Evolutionary conservation across 1,140 invertebrate species (phyloP).

Genomic region (Drosophila nannoptera): DNA sequence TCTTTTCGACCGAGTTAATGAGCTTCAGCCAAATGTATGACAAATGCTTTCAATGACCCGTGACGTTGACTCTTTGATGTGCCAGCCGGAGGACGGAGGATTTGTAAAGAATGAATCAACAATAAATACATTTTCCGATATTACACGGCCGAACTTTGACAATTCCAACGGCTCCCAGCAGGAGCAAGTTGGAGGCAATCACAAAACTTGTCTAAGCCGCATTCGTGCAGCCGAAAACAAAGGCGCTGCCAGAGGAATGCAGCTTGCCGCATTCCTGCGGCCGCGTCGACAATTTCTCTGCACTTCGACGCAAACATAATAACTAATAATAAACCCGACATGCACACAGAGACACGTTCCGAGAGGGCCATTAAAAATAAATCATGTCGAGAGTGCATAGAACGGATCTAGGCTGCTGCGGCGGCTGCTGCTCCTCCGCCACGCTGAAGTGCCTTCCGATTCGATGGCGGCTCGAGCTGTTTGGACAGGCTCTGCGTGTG

Average conservation of each 20-base stretch:
- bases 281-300: slow-evolving; percentile 28
- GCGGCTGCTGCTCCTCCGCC: slow-evolving; percentile 41
- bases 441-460: slow-evolving; percentile 9
- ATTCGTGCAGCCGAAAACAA: slow-evolving; percentile 3
- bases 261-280: slow-evolving; percentile 27
- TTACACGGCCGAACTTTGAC: slow-evolving; percentile 8
- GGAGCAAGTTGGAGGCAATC: slow-evolving; percentile 22
- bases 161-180: not conserved
- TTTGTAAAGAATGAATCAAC: slow-evolving; percentile 31
- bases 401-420: slow-evolving; percentile 12
- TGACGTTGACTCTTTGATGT: slow-evolving; percentile 41
- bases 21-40: slow-evolving; percentile 53
- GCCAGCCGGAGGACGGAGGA: slow-evolving; percentile 40
- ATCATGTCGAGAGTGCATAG: slow-evolving; percentile 27
- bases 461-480: slow-evolving; percentile 37
- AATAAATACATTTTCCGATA: slow-evolving; percentile 27
- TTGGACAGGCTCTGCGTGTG: slow-evolving; percentile 65
- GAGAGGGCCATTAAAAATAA: slow-evolving; percentile 54
- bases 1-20: slow-evolving; percentile 44
- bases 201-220: slow-evolving; percentile 30
- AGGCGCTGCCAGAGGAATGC: slow-evolving; percentile 7
- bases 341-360: slow-evolving; percentile 31
- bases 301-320: slow-evolving; percentile 43
- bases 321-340: slow-evolving; percentile 52
- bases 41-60: slow-evolving; percentile 63